Evolutionary conservation across 2,797 vertebrate species (phyloP).

Genomic region (Morelia viridis): DNA sequence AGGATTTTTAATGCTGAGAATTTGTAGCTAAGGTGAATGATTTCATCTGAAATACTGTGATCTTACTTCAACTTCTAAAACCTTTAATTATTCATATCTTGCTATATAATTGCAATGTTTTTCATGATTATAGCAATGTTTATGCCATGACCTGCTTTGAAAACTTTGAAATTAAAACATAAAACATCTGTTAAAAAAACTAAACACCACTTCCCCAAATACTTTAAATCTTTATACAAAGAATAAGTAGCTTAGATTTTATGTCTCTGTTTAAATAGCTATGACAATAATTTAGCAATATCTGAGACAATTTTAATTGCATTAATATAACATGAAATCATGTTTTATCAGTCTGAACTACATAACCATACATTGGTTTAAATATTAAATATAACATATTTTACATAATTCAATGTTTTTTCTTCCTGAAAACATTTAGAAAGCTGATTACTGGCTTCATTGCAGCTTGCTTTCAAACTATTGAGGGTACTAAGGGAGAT

Average conservation of each 20-base stretch:
- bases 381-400: constrained; percentile 59
- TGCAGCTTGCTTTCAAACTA: constrained; percentile 57
- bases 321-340: constrained; percentile 61
- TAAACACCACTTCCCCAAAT: background rate
- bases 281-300: constrained; percentile 55
- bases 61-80: background rate
- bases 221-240: constrained; percentile 27
- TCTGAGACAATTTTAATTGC: constrained; percentile 61
- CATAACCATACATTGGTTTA: constrained; percentile 48
- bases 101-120: background rate
- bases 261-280: constrained; percentile 44
- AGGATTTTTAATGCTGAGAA: background rate
- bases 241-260: constrained; percentile 11
- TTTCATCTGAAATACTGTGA: background rate
- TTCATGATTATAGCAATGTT: background rate
- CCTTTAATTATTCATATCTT: constrained; percentile 1
- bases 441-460: constrained; percentile 60
- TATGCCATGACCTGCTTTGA: background rate
- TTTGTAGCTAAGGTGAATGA: background rate
- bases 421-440: constrained; percentile 63
- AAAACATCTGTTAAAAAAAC: background rate
- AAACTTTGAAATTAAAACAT: background rate
- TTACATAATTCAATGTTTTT: constrained; percentile 58
- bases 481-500: constrained; percentile 62
- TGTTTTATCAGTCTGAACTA: constrained; percentile 49